Conservation (phyloP, 2,888 invertebrate genomes). For the Agriotes lineatus region DNA sequence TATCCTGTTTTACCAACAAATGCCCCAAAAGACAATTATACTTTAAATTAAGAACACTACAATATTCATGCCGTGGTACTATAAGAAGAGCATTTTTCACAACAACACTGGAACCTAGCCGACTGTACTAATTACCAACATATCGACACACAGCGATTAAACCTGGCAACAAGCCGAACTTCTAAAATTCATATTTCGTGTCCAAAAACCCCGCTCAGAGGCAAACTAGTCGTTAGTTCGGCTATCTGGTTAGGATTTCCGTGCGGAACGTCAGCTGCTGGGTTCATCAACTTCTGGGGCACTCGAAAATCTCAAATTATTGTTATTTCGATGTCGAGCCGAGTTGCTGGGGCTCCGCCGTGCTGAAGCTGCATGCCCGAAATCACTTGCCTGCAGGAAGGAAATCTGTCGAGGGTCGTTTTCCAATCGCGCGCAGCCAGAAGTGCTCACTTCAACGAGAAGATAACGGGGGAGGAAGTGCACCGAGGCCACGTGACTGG, state of each 20-base stretch:
- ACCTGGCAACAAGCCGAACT: constrained; percentile 1
- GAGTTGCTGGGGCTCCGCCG: too few species aligned
- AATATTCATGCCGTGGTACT: too few species aligned
- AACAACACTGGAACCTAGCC: too few species aligned
- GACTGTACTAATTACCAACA: too few species aligned
- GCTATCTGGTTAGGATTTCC: constrained; percentile 19
- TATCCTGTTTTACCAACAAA: too few species aligned
- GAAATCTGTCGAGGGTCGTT: not conserved
- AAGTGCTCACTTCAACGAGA: constrained; percentile 8
- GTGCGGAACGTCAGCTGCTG: constrained; percentile 20
- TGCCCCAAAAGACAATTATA: too few species aligned
- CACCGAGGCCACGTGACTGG: constrained; percentile 33
- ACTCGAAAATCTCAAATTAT: not conserved
- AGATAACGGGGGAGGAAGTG: constrained; percentile 17
- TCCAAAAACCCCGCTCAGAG: not conserved
- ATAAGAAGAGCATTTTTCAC: too few species aligned
- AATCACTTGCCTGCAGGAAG: not conserved
- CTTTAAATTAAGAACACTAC: too few species aligned
- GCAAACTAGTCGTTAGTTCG: constrained; percentile 15
- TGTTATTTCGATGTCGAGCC: not conserved
- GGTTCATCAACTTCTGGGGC: constrained; percentile 19
- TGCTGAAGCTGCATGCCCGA: not conserved
- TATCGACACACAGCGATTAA: constrained; percentile 2
- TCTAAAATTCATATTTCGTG: constrained; percentile 4
- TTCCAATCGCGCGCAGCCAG: not conserved